These are phyloP conservation scores for Patella ulyssiponensis DNA, from an alignment of 2,888 invertebrate species.

Conservation along the genomic window DNA sequence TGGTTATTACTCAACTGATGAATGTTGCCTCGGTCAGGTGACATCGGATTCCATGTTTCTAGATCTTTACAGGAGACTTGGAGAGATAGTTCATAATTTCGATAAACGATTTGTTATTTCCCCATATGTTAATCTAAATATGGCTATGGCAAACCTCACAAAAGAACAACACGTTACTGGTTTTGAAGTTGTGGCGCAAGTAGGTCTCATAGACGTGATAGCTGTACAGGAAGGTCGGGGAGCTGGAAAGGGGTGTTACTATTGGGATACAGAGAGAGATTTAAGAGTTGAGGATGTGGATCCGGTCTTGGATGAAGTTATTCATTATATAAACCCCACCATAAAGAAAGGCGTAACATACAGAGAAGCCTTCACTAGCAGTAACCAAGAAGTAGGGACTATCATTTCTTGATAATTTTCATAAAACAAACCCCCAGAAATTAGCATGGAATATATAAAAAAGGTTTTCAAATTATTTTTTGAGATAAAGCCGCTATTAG, in stretches of 20 bases:
- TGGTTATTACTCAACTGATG: constrained; percentile 46
- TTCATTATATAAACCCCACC: constrained; percentile 42
- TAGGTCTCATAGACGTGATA: constrained; percentile 46
- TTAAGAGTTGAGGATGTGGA: constrained; percentile 41
- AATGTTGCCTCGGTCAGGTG: constrained; percentile 33
- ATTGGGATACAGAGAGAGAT: constrained; percentile 50
- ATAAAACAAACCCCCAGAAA: too few relatives aligned
- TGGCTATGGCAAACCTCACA: constrained; percentile 36
- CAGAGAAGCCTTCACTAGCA: constrained; percentile 53
- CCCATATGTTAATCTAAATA: constrained; percentile 39
- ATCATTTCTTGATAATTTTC: background rate
- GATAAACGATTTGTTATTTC: constrained; percentile 36
- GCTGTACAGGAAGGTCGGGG: constrained; percentile 61
- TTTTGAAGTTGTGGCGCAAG: constrained; percentile 41
- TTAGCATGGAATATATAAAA: background rate
- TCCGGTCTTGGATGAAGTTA: constrained; percentile 40
- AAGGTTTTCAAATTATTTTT: background rate
- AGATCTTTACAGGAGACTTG: constrained; percentile 31
- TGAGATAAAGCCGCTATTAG: background rate
- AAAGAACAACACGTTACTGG: constrained; percentile 46
- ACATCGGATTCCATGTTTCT: constrained; percentile 20
- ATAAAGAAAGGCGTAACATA: constrained; percentile 47
- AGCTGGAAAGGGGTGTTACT: constrained; percentile 50
- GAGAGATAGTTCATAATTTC: constrained; percentile 22
- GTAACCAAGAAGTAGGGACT: constrained; percentile 49